These are phyloP conservation scores for Oxyura jamaicensis DNA, from an alignment of 2,113 vertebrate species.

Conservation along the genomic window DNA sequence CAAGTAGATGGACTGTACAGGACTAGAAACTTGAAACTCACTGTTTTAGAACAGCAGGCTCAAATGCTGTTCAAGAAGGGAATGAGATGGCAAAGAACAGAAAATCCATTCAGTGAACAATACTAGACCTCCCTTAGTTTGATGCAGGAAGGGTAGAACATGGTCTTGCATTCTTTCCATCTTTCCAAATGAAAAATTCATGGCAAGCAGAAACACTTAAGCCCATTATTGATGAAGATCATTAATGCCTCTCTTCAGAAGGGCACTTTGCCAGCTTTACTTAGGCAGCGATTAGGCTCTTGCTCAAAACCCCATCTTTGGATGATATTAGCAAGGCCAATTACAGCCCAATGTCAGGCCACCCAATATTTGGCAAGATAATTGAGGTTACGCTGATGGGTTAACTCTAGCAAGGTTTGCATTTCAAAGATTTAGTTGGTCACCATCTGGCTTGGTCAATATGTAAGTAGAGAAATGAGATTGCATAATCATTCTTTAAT, in stretches of 20 bases:
- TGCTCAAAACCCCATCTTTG: neutral
- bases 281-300: neutral
- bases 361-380: conserved; percentile 17
- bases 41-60: neutral
- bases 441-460: neutral
- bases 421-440: conserved; percentile 15
- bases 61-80: neutral
- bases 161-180: neutral
- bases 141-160: conserved; percentile 15
- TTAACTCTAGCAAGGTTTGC: neutral
- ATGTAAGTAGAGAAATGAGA: neutral
- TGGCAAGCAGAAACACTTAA: neutral
- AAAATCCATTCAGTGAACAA: neutral
- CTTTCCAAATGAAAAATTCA: conserved; percentile 48
- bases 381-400: conserved; percentile 22
- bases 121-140: neutral
- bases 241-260: conserved; percentile 15
- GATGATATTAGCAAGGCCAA: conserved; percentile 13
- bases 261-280: conserved; percentile 38
- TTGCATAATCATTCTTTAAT: neutral
- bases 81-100: neutral
- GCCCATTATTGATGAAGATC: conserved; percentile 42
- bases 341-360: neutral
- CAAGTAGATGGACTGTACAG: neutral
- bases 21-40: neutral